Evolutionary conservation across 2,113 vertebrate genomes (phyloP).

Genomic region (Dendropsophus ebraccatus): DNA sequence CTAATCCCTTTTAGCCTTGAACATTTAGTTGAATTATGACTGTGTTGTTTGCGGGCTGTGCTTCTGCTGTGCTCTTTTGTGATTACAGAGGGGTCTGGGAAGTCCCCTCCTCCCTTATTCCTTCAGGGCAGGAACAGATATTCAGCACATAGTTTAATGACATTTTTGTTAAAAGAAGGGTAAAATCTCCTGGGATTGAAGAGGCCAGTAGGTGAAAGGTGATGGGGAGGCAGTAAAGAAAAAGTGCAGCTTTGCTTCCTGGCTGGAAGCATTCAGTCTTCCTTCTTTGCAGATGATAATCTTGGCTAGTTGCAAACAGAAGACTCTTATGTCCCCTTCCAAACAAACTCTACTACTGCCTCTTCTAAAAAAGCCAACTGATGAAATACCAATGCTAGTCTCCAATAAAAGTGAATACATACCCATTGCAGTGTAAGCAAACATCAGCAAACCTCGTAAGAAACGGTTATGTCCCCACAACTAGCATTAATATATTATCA

Average conservation of each 20-base stretch:
- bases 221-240: conserved; percentile 47
- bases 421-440: background rate
- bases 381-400: background rate
- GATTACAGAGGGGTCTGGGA: conserved; percentile 32
- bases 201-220: conserved; percentile 57
- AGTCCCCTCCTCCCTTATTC: conserved; percentile 15
- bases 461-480: background rate
- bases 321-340: background rate
- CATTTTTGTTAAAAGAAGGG: conserved; percentile 52
- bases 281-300: conserved; percentile 20
- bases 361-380: background rate
- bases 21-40: conserved; percentile 34
- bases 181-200: conserved; percentile 50
- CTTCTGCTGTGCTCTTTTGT: conserved; percentile 21
- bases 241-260: conserved; percentile 47
- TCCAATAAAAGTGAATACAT: background rate
- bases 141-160: conserved; percentile 53
- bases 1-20: conserved; percentile 9
- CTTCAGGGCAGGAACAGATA: conserved; percentile 51
- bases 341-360: background rate
- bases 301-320: background rate
- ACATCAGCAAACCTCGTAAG: background rate
- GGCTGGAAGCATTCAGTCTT: conserved; percentile 39
- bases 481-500: no score
- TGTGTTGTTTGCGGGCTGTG: conserved; percentile 16